Evolutionary conservation across 2,888 invertebrate species (phyloP).

Genomic region (Trilocha varians): DNA sequence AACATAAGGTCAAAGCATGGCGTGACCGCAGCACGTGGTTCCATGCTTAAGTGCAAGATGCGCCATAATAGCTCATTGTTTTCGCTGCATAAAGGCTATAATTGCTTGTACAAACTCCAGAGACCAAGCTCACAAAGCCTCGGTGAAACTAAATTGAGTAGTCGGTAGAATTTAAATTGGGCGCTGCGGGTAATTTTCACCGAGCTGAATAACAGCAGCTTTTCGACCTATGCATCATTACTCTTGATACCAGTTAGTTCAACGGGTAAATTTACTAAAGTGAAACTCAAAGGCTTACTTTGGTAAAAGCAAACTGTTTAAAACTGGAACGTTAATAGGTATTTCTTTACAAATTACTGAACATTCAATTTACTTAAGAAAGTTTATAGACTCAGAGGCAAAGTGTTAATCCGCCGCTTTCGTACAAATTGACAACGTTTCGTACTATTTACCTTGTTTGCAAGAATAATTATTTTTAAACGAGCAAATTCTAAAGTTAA

Average conservation of each 20-base stretch:
- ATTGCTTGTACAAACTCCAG: slow-evolving; percentile 3
- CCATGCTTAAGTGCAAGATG: neutral
- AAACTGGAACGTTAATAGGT: neutral
- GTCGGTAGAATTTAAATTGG: neutral
- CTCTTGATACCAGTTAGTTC: too few species aligned
- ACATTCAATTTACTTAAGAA: neutral
- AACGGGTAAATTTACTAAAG: too few species aligned
- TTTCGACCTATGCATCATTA: too few species aligned
- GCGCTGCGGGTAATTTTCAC: neutral
- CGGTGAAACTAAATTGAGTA: slow-evolving; percentile 4
- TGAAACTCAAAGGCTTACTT: too few species aligned
- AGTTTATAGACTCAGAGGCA: neutral
- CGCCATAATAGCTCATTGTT: neutral
- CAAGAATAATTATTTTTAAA: neutral
- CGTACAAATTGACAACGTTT: neutral
- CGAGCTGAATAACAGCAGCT: too few species aligned
- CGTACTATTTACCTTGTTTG: neutral
- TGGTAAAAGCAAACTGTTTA: neutral
- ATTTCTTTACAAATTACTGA: neutral
- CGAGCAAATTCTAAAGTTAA: neutral
- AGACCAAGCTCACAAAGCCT: slow-evolving; percentile 1
- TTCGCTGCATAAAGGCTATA: neutral
- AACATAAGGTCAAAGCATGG: neutral
- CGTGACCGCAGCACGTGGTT: slow-evolving; percentile 2
- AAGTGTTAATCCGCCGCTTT: neutral